Base-by-base conservation (phyloP, 2,113 vertebrate genomes). In the Loxodonta africana region DNA sequence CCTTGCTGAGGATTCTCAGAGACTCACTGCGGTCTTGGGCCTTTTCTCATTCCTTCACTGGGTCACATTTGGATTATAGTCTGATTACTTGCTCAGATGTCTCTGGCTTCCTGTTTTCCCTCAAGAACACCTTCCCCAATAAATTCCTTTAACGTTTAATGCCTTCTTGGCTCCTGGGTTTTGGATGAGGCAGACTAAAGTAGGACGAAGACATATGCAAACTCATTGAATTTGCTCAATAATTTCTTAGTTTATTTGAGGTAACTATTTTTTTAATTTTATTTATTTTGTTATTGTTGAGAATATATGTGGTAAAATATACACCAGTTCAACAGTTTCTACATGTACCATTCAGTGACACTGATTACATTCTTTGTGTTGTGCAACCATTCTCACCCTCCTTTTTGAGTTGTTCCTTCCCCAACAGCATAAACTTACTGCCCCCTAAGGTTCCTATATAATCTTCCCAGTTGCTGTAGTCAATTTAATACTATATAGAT, bases 11-110 rank as follows among this genome's bases (percentile, higher is more conserved):
- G 26, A 17, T 81, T 23, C 83, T 37, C 21, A 37, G 44, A 1
- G 2, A 20, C 14, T 94, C 18, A 6, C 2, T 33, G 69, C 15
- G 44, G 10, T 41, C 10, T 8, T 5, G 0, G 1, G 21, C 15
- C 11, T 28, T 26, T 41, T 25, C 23, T 8, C 4, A 0, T 41
- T 71, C 51, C 18, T 17, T 14, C 74, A 9, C 0, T 7, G 30
- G 15, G 30, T 57, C 30, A 46, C 48, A 67, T 2, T 14, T 44
- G 69, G 14, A n/a, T 20, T 48, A 51, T 20, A n/a, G 14, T 6
- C 74, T 30, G 12, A 46, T 14, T 28, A 30, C 9, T 33, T 26
- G n/a, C 18, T n/a, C 62, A 48, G 46, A 33, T 6, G 73, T 28
- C 53, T 25, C 30, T 21, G 41, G 15, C 8, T 57, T 5, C 44